These are phyloP conservation scores for Chrysotoxum bicinctum DNA, from an alignment of 2,888 invertebrate species.

Conservation along the genomic window DNA sequence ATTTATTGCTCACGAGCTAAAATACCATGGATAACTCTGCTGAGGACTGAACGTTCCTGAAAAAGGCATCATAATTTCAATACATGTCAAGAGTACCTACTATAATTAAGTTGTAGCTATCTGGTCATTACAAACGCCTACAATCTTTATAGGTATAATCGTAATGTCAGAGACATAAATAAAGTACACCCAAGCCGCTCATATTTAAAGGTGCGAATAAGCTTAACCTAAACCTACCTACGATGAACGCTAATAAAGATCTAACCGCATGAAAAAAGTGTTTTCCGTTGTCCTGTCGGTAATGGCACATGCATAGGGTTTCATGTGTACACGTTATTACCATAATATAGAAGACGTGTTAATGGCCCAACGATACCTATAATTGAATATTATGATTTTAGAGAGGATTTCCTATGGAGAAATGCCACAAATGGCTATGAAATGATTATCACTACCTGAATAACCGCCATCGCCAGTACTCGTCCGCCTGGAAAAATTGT, in stretches of 20 bases:
- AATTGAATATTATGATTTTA: background rate
- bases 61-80: background rate
- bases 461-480: background rate
- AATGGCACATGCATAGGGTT: background rate
- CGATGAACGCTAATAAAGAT: background rate
- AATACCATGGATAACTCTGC: background rate
- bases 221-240: background rate
- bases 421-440: background rate
- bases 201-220: background rate
- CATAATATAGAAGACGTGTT: background rate
- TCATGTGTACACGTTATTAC: background rate
- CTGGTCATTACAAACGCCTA: background rate
- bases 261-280: background rate
- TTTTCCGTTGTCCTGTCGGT: background rate
- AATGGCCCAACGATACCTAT: background rate
- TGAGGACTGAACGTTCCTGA: background rate
- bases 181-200: background rate
- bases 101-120: background rate
- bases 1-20: background rate
- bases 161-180: background rate
- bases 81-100: background rate
- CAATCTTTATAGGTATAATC: background rate
- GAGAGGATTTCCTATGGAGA: background rate
- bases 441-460: background rate
- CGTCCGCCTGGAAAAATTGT: background rate